Evolutionary conservation across 2,888 invertebrate genomes (phyloP).

Genomic region (Acrobeloides nanus): DNA sequence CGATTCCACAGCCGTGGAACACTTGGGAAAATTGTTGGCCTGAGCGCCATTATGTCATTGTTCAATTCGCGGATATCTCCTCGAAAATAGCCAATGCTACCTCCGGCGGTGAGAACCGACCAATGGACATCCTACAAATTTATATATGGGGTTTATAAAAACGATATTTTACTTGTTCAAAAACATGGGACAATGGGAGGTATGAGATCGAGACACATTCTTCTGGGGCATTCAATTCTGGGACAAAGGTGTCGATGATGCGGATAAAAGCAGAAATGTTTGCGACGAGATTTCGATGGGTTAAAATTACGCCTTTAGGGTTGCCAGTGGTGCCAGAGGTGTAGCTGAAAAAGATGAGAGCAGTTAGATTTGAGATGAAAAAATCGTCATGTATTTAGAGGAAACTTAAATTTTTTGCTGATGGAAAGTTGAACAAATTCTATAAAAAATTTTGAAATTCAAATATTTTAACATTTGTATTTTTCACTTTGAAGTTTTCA

Average conservation of each 20-base stretch:
- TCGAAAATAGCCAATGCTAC: slow-evolving; percentile 85
- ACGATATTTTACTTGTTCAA: slow-evolving; percentile 71
- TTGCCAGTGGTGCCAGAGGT: slow-evolving; percentile 72
- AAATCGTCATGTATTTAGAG: no score
- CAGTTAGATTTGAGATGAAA: no score
- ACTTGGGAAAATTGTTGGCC: slow-evolving; percentile 87
- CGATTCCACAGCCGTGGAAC: slow-evolving; percentile 88
- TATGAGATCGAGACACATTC: slow-evolving; percentile 71
- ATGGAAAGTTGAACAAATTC: no score
- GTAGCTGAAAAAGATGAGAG: slow-evolving; percentile 46
- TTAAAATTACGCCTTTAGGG: slow-evolving; percentile 88
- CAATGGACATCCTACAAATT: no score
- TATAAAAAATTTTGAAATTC: no score
- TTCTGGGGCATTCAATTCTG: slow-evolving; percentile 19
- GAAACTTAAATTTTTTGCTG: no score
- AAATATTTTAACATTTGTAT: no score
- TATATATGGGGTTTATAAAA: no score
- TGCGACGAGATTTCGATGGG: slow-evolving; percentile 79
- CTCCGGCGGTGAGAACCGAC: slow-evolving; percentile 61
- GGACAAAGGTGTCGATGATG: slow-evolving; percentile 30
- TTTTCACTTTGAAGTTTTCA: no score
- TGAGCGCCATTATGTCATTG: slow-evolving; percentile 75
- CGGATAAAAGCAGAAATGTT: slow-evolving; percentile 38
- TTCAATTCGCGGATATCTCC: slow-evolving; percentile 59
- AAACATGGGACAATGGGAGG: slow-evolving; percentile 91